Conservation (phyloP, 2,888 invertebrate genomes). For the Caenorhabditis auriculariae region DNA sequence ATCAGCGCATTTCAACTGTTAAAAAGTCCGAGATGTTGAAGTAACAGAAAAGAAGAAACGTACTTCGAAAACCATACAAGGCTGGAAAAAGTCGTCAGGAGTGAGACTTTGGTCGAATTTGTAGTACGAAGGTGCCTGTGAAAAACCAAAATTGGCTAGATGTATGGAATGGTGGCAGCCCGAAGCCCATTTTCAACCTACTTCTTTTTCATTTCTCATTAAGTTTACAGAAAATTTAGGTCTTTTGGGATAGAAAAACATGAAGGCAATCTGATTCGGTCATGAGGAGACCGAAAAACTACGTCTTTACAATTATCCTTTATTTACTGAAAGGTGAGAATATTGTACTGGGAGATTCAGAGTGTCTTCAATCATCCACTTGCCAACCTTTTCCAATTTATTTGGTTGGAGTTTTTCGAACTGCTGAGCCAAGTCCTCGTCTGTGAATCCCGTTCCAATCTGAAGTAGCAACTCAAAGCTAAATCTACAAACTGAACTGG, state of each 20-base stretch:
- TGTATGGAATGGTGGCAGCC: too few relatives aligned
- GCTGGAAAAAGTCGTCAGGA: conserved; percentile 87
- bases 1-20: conserved; percentile 81
- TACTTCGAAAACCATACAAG: conserved; percentile 88
- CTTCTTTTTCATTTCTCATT: too few relatives aligned
- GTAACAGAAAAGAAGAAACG: not conserved
- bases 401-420: conserved; percentile 77
- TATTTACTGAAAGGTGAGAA: too few relatives aligned
- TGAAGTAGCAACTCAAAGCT: conserved; percentile 59
- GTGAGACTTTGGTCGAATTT: conserved; percentile 74
- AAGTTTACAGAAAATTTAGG: too few relatives aligned
- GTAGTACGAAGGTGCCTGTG: conserved; percentile 71
- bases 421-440: conserved; percentile 81
- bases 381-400: conserved; percentile 70
- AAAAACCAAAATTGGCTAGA: not conserved
- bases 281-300: too few relatives aligned
- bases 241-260: too few relatives aligned
- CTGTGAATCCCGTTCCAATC: conserved; percentile 91
- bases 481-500: conserved; percentile 11
- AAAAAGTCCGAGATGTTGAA: not conserved
- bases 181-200: too few relatives aligned
- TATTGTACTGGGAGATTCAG: too few relatives aligned
- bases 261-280: too few relatives aligned
- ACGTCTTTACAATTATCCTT: too few relatives aligned
- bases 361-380: conserved; percentile 2